Conservation (phyloP, 2,113 vertebrate species). For the Lepus europaeus region DNA sequence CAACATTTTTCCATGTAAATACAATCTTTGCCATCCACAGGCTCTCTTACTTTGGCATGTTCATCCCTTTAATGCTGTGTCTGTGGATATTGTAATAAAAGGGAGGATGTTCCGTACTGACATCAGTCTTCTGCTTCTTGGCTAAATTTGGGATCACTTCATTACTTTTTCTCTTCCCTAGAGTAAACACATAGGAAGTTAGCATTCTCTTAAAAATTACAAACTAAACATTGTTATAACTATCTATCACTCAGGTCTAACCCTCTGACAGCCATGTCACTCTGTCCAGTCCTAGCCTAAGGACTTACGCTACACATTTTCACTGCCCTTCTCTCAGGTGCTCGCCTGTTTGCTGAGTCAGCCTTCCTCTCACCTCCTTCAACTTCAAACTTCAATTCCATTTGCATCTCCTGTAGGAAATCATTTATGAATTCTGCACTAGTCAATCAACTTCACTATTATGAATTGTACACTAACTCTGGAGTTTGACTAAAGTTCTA, state of each 20-base stretch:
- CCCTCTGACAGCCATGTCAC: background rate
- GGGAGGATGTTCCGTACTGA: slow-evolving; percentile 92
- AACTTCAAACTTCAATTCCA: background rate
- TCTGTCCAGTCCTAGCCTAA: background rate
- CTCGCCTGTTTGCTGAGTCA: background rate
- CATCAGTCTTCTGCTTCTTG: slow-evolving; percentile 92
- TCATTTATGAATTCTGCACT: background rate
- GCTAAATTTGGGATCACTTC: slow-evolving; percentile 86
- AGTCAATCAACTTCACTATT: background rate
- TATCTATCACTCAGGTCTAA: background rate
- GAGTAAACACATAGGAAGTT: slow-evolving; percentile 46
- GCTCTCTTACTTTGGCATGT: slow-evolving; percentile 96
- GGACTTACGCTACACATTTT: background rate
- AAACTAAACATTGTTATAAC: slow-evolving; percentile 5
- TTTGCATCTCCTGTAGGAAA: background rate
- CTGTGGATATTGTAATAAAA: slow-evolving; percentile 99
- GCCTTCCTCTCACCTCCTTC: background rate
- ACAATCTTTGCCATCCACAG: background rate
- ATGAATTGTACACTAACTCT: background rate
- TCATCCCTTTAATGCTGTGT: slow-evolving; percentile 97
- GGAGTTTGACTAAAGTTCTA: background rate
- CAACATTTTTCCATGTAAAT: background rate
- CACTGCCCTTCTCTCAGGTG: background rate
- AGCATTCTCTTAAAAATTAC: slow-evolving; percentile 8
- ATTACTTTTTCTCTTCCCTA: slow-evolving; percentile 94